Base-by-base conservation (phyloP, 2,113 vertebrate species). In the Spea bombifrons region DNA sequence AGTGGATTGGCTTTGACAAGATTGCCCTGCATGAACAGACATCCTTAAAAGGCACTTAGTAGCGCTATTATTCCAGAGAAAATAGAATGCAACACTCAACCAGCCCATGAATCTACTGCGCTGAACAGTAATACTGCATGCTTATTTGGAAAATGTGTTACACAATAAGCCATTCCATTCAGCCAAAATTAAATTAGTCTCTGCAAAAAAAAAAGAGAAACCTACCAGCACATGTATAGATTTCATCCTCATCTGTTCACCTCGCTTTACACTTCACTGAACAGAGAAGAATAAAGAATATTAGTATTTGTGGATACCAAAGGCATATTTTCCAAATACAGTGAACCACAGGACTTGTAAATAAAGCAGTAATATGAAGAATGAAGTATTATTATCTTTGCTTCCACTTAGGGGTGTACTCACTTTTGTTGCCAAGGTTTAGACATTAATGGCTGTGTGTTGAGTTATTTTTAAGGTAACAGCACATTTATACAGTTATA, bases 141-240 rank as follows among this genome's bases (percentile, higher is more conserved):
- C n/a, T 6, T 76, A 76, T 69, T 68, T 76, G 75, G 75, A 76
- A 76, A 76, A 76, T 76, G 49, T 76, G 75, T 76, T 76, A 69
- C 75, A 69, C 75, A 76, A 76, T 76, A 76, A 76, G 75, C 75
- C 75, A 70, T 76, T 70, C 69, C 66, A 76, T 76, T 70, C 66
- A 9, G 44, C 45, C 52, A 69, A 3, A 81, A 71, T 45, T 75
- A 52, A 77, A 73, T 49, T 75, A 84, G 67, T 63, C 17, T n/a
- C 63, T 44, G 63, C 3, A 66, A 83, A 83, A 84, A 75, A 83
- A 83, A 83, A 84, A 74, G 81, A 55, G 63, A 66, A 45, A 78
- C 75, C 65, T 70, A 53, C 66, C 52, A 59, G 66, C 66, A 69
- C 66, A 69, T 76, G 75, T 59, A 61, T 45, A 30, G 75, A 69